phyloP scores from a whole-genome alignment of 2,888 invertebrate genomes.

The Anodontia alba region DNA sequence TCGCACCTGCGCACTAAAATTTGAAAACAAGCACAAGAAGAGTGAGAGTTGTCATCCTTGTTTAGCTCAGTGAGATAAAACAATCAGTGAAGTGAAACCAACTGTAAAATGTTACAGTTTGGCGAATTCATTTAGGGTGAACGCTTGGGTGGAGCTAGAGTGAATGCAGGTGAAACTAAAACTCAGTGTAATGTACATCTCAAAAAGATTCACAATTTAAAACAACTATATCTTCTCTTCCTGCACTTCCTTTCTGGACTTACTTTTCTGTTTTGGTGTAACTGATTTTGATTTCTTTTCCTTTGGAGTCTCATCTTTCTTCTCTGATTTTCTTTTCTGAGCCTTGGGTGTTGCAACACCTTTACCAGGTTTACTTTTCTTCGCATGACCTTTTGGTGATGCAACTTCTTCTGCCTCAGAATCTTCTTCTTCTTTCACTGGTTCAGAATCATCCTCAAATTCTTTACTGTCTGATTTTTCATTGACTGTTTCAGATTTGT shows the following conservation, averaged over 20 bases:
- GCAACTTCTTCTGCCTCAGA: constrained; percentile 14
- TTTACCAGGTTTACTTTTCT: constrained; percentile 42
- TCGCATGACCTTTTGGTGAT: constrained; percentile 30
- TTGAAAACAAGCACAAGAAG: too few relatives aligned
- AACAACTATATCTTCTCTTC: too few relatives aligned
- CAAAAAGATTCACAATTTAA: too few relatives aligned
- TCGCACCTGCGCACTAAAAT: too few relatives aligned
- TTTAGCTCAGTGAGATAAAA: too few relatives aligned
- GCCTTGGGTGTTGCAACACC: constrained; percentile 32
- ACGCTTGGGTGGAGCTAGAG: too few relatives aligned
- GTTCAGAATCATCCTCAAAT: constrained; percentile 12
- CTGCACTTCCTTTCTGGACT: constrained; percentile 4
- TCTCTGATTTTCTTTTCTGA: constrained; percentile 32
- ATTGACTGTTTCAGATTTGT: constrained; percentile 3
- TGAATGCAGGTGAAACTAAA: too few relatives aligned
- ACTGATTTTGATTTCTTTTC: constrained; percentile 48
- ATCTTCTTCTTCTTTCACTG: constrained; percentile 20
- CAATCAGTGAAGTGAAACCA: too few relatives aligned
- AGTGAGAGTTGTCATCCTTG: too few relatives aligned
- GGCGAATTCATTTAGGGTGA: too few relatives aligned
- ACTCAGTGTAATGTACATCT: too few relatives aligned
- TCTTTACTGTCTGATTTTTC: constrained; percentile 30
- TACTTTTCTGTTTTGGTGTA: constrained; percentile 40
- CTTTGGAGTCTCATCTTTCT: constrained; percentile 36
- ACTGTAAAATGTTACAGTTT: too few relatives aligned